These are phyloP conservation scores for Phocides pigmalion DNA, from an alignment of 1,140 invertebrate genomes.

Conservation along the genomic window DNA sequence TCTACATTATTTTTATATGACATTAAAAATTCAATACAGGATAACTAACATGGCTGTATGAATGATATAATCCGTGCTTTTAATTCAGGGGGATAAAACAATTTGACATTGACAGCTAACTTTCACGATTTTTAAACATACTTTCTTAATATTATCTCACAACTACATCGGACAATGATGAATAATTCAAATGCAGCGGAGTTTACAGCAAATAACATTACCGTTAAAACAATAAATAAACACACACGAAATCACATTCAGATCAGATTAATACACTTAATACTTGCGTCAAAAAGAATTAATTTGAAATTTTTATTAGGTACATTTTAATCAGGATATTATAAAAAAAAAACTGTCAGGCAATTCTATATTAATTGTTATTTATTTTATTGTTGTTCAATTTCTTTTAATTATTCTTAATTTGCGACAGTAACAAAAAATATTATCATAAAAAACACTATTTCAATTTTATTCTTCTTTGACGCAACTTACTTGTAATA, in stretches of 20 bases:
- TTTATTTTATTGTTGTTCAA: no score
- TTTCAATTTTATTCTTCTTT: constrained; percentile 33
- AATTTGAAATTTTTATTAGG: neutral
- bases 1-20: no score
- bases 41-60: no score
- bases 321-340: no score
- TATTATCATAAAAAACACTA: neutral
- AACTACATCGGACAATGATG: neutral
- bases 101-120: no score
- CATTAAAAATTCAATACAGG: no score
- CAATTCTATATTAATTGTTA: no score
- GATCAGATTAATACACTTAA: constrained; percentile 18
- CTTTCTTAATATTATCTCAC: neutral
- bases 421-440: no score
- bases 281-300: constrained; percentile 13
- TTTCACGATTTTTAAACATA: neutral
- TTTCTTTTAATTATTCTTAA: no score
- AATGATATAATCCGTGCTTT: no score
- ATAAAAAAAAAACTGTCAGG: no score
- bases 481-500: constrained; percentile 33
- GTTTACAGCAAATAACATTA: constrained; percentile 19
- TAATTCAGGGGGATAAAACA: no score
- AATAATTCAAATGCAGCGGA: constrained; percentile 9
- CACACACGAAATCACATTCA: constrained; percentile 30
- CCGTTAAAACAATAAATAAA: constrained; percentile 26